phyloP scores from a whole-genome alignment of 2,888 invertebrate genomes.

The Onchidella celtica region DNA sequence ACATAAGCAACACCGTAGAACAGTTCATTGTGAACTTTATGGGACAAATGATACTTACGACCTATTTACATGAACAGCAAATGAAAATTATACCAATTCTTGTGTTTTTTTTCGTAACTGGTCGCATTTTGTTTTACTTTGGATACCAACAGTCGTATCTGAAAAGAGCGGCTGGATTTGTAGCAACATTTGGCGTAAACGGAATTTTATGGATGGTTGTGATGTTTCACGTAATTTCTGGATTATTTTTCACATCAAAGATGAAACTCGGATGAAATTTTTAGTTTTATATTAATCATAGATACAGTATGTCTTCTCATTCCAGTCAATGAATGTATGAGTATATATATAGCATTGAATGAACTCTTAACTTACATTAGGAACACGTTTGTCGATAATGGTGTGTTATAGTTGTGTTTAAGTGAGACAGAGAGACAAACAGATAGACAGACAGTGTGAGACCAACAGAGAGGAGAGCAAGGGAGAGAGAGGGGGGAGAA shows the following conservation, averaged over 20 bases:
- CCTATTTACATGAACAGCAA: slow-evolving; percentile 50
- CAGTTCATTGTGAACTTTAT: slow-evolving; percentile 55
- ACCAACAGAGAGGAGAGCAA: no score
- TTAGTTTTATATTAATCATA: no score
- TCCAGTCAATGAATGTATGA: no score
- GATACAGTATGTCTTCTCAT: no score
- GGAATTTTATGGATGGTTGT: slow-evolving; percentile 31
- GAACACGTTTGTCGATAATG: no score
- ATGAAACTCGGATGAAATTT: neutral
- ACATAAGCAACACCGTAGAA: slow-evolving; percentile 59
- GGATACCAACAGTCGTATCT: slow-evolving; percentile 52
- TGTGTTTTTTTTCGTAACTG: slow-evolving; percentile 54
- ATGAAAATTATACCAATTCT: slow-evolving; percentile 57
- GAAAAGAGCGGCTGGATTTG: slow-evolving; percentile 53
- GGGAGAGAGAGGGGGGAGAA: no score
- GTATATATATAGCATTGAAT: no score
- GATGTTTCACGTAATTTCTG: neutral
- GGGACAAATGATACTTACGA: slow-evolving; percentile 56
- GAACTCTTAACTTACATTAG: no score
- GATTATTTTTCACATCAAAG: neutral
- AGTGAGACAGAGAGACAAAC: no score
- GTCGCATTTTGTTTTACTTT: slow-evolving; percentile 55
- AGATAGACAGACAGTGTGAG: no score
- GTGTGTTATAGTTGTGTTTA: no score
- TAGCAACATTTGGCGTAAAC: slow-evolving; percentile 47